Evolutionary conservation across 2,113 vertebrate species (phyloP), one percentile per base, ranked within the genome.

Genomic region (Anthoscopus minutus): DNA sequence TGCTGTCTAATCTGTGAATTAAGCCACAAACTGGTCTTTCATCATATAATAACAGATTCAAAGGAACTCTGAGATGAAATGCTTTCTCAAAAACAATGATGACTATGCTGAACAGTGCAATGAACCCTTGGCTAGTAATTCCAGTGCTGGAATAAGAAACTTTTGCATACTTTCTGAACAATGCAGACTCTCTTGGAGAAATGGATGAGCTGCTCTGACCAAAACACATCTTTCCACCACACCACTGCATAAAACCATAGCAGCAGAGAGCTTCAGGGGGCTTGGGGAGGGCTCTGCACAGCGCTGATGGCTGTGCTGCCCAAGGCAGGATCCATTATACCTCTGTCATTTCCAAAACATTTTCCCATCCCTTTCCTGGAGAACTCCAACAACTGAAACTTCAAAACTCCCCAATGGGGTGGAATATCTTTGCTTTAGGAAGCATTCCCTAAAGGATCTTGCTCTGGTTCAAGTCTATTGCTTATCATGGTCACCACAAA

Each of bases 1-100:
- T 10, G 21, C 37, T 70, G 56, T 14, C 58, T 92, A 85, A 88
- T 92, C 81, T 89, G 69, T 57, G 93, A 96, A 94, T 91, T 94
- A 87, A 70, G 65, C 45, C 88, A 83, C 31, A 78, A 85, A 74
- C 66, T 42, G 51, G 25, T n/a, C 67, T 92, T 92, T 82, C 50
- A 92, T 88, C 53, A 61, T 53, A 76, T 10, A 78, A 93, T 69
- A 85, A 85, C 48, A 96, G 96, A 93, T 83, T 81, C 53, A 62
- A 72, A 94, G 64, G 61, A 96, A 81, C 33, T 79, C 62, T 18
- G 38, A 69, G 74, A 95, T 60, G 13, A 90, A 92, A 81, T 62
- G 7, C 40, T 87, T 94, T 73, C 72, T 94, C 91, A 91, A 67
- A 85, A 83, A 10, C 58, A 56, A 47, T 37, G 19, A 61, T 73